Evolutionary conservation across 2,888 invertebrate species (phyloP).

Genomic region (Hypercompe scribonia): DNA sequence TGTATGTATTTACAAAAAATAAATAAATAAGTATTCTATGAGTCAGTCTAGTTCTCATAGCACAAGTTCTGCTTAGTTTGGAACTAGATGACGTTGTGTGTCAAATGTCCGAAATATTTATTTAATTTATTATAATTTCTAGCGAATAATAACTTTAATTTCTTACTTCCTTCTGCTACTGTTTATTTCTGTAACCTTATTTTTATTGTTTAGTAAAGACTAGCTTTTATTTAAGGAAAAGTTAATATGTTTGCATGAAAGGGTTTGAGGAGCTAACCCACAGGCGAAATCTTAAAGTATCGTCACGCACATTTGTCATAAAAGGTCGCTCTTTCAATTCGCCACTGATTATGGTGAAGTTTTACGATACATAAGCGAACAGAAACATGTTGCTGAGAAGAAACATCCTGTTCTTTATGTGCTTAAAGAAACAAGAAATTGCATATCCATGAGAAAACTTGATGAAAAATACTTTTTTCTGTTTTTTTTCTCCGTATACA

Average conservation of each 20-base stretch:
- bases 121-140: too few relatives aligned
- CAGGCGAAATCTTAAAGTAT: constrained; percentile 21
- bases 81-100: too few relatives aligned
- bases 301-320: constrained; percentile 15
- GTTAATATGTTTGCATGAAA: not conserved
- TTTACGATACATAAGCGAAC: constrained; percentile 10
- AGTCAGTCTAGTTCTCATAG: too few relatives aligned
- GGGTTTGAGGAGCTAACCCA: not conserved
- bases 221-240: not conserved
- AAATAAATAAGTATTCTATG: too few relatives aligned
- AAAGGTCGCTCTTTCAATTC: constrained; percentile 29
- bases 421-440: not conserved
- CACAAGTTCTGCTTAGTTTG: too few relatives aligned
- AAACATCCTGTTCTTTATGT: not conserved
- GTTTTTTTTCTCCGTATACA: too few relatives aligned
- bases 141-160: not conserved
- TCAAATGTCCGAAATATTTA: too few relatives aligned
- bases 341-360: constrained; percentile 27
- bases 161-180: not conserved
- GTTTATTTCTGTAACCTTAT: not conserved
- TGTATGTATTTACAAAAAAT: too few relatives aligned
- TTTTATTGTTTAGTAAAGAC: not conserved
- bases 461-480: not conserved
- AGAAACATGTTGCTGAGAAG: not conserved
- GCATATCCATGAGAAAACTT: not conserved